Evolutionary conservation across 23 tunicate genomes (phyloP).

Genomic region (Styela clava): DNA sequence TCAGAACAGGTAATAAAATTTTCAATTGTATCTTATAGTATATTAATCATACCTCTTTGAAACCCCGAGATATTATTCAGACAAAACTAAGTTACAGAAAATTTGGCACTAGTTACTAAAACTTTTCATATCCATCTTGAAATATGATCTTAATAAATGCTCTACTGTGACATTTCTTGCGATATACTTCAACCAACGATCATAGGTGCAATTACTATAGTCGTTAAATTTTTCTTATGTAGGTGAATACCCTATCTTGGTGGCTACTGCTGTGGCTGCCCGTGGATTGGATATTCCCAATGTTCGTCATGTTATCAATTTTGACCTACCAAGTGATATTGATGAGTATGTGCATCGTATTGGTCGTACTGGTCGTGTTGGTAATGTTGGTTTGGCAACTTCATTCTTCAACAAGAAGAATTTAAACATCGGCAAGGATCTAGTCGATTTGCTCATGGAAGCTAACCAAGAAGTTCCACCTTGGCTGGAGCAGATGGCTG

Average conservation of each 20-base stretch:
- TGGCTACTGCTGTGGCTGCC: constrained; percentile 99
- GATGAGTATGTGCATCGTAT: constrained; percentile 99
- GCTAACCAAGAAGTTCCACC: constrained; percentile 98
- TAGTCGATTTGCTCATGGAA: constrained; percentile 91
- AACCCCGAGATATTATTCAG: too few relatives aligned
- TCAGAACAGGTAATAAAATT: constrained; percentile 77
- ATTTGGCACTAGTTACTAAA: too few relatives aligned
- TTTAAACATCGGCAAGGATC: constrained; percentile 90
- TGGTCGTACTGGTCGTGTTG: constrained; percentile 99
- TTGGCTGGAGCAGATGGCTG: constrained; percentile 94
- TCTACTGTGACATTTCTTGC: too few relatives aligned
- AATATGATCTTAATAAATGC: too few relatives aligned
- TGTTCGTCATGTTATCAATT: constrained; percentile 99
- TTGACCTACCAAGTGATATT: constrained; percentile 94
- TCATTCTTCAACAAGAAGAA: constrained; percentile 98
- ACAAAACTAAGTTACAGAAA: too few relatives aligned
- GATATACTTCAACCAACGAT: too few relatives aligned
- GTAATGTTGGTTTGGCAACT: constrained; percentile 97
- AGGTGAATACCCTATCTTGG: constrained; percentile 88
- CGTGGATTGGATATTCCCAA: constrained; percentile 99
- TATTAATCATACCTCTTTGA: too few relatives aligned
- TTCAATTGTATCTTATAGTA: background rate
- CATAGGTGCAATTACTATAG: too few relatives aligned
- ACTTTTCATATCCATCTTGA: too few relatives aligned
- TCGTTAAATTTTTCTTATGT: too few relatives aligned